Evolutionary conservation across 2,888 invertebrate species (phyloP).

Genomic region (Crossocerus cetratus): DNA sequence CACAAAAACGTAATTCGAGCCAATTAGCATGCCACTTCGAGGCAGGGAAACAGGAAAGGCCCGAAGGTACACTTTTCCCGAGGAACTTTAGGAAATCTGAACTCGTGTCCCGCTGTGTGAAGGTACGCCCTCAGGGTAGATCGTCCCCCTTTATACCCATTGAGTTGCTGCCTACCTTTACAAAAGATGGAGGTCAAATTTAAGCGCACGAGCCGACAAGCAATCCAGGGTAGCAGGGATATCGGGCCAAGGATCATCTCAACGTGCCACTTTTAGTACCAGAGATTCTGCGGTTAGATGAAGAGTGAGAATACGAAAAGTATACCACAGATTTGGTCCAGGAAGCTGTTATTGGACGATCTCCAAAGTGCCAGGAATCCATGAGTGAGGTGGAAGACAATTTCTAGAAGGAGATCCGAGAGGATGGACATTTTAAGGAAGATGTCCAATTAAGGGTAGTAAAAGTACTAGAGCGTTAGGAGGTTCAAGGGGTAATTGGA

Average conservation of each 20-base stretch:
- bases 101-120: background rate
- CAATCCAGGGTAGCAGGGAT: background rate
- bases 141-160: background rate
- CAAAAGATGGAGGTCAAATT: background rate
- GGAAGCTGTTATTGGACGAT: constrained; percentile 1
- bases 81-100: constrained; percentile 25
- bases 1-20: constrained; percentile 18
- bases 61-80: constrained; percentile 30
- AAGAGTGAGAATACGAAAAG: too few species aligned
- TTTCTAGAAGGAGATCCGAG: constrained; percentile 1
- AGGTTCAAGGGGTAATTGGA: background rate
- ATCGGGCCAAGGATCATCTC: background rate
- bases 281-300: background rate
- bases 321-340: background rate
- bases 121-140: background rate
- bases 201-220: background rate
- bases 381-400: constrained; percentile 3
- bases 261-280: background rate
- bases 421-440: background rate
- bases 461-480: constrained; percentile 13
- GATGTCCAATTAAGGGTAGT: constrained; percentile 16
- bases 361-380: constrained; percentile 22
- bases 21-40: constrained; percentile 37
- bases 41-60: constrained; percentile 40
- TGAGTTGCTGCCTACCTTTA: background rate